Evolutionary conservation across 2,797 vertebrate genomes (phyloP), one percentile per base, ranked within the genome.

Genomic region (Artibeus lituratus): DNA sequence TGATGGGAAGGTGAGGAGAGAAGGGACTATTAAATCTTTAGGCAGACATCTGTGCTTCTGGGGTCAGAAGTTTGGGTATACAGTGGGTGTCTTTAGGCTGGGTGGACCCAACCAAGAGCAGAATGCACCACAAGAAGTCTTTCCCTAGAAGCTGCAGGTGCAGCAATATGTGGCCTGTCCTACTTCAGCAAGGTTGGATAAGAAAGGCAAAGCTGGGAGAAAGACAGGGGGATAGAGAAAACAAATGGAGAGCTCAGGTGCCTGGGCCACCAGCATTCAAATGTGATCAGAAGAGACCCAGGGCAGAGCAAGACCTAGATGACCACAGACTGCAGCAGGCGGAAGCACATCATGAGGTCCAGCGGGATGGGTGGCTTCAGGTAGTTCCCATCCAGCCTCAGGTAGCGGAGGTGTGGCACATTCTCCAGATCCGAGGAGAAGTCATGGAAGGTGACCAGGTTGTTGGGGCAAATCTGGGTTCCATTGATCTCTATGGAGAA

Each of bases 321-420:
- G 95, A 99, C 98, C 89, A 99, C 99, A 0, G 99, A 99, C 90
- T 99, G 99, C 87, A 99, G 99, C 96, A 99, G 99, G 94, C 99
- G 99, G 98, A 99, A 99, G 92, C 99, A 99, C 99, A 99, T 99
- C 98, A 99, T 99, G 97, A 99, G 98, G 93, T 99, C 99, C 98
- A 99, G 55, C 0, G 99, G 99, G 90, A 99, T 99, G 39, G 99
- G 99, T 0, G 99, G 99, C 87, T 98, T 99, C 98, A 99, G 98
- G 55, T 99, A 99, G 96, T 99, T 99, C 81, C 99, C 99, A 0
- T 99, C 99, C 98, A 99, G 98, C 90, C 99, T 98, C 97, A 99
- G 98, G 98, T 99, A 99, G 94, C 99, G 99, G 86, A 99, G 99
- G 95, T 97, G 99, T 1, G 99, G 99, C 4, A 98, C 96, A 0